These are phyloP conservation scores for Anseranas semipalmata DNA, from an alignment of 2,113 vertebrate genomes.

Conservation along the genomic window DNA sequence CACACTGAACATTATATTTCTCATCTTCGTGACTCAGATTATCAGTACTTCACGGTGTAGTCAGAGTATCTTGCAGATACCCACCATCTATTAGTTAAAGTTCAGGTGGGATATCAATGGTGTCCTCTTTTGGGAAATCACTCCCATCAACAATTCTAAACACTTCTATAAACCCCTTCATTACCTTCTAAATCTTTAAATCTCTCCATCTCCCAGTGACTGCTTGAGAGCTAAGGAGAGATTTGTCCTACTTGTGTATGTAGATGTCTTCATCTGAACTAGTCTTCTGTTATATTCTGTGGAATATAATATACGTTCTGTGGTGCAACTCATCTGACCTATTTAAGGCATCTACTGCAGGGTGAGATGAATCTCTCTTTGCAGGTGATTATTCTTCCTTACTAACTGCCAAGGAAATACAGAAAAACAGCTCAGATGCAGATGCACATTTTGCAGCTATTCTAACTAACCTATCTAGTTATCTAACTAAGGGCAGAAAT, in stretches of 20 bases:
- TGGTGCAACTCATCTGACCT: not conserved
- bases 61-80: not conserved
- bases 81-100: not conserved
- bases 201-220: not conserved
- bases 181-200: not conserved
- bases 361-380: not conserved
- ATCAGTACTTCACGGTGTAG: not conserved
- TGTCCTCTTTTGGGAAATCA: not conserved
- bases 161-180: not conserved
- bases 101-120: not conserved
- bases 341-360: not conserved
- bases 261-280: not conserved
- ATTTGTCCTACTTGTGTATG: not conserved
- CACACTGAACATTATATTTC: not conserved
- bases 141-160: not conserved
- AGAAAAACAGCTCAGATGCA: not conserved
- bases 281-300: not conserved
- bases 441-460: not conserved
- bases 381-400: not conserved
- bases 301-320: not conserved
- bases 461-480: not conserved
- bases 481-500: not conserved
- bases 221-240: not conserved
- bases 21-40: not conserved
- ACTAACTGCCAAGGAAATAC: not conserved